A percentile compares a stretch with the other conserved stretches of the same genome.
phyloP scores from a whole-genome alignment of 2,888 invertebrate genomes.

The Loripinus fragilis region DNA sequence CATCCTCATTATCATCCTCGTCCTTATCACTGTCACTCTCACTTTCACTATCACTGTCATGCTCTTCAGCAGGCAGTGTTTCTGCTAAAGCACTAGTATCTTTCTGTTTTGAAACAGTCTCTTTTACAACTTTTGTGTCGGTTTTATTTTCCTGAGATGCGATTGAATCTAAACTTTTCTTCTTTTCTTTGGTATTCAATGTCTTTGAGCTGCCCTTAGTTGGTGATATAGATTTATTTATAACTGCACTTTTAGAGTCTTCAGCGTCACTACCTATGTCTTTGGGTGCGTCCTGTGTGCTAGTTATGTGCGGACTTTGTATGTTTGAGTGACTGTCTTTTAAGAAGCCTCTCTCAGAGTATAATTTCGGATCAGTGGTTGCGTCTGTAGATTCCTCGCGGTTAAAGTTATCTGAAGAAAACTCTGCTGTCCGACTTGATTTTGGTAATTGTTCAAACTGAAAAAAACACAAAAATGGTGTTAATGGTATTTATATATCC shows the following conservation, averaged over 20 bases:
- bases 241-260: neutral
- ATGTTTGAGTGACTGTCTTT: conserved; percentile 51
- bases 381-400: conserved; percentile 37
- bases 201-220: conserved; percentile 10
- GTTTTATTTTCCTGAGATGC: neutral
- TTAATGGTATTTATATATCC: too few relatives aligned
- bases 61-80: conserved; percentile 42
- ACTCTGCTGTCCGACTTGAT: conserved; percentile 45
- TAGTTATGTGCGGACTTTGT: conserved; percentile 41
- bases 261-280: neutral
- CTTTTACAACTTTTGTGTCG: conserved; percentile 25
- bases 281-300: conserved; percentile 22
- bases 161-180: neutral
- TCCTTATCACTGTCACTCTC: conserved; percentile 30
- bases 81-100: conserved; percentile 38
- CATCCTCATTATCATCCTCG: too few relatives aligned
- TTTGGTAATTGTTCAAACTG: conserved; percentile 63
- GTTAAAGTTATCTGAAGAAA: conserved; percentile 17
- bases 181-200: neutral
- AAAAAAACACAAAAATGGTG: conserved; percentile 6
- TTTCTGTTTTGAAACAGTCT: conserved; percentile 7
- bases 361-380: conserved; percentile 42
- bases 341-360: conserved; percentile 46
- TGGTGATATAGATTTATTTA: neutral
- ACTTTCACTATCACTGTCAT: conserved; percentile 23